Conservation (phyloP, 2,888 invertebrate genomes). For the Acanthococcus lagerstroemiae region DNA sequence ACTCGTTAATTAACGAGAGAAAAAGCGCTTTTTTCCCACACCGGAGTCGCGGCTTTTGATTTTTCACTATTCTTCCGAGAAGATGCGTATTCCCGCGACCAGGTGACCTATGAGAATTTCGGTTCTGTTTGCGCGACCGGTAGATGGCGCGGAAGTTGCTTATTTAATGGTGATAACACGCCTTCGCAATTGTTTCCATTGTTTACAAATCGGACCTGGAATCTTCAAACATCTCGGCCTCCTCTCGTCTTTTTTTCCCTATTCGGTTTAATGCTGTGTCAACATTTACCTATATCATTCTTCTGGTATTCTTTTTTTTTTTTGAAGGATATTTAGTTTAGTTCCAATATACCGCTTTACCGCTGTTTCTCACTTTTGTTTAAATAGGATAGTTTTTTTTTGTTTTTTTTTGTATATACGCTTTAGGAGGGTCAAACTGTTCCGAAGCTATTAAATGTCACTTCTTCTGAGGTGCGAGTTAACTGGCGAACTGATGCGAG, state of each 20-base stretch:
- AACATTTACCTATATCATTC: constrained; percentile 28
- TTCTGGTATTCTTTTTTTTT: constrained; percentile 6
- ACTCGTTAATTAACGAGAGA: not conserved
- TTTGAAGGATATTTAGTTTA: constrained; percentile 6
- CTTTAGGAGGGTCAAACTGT: constrained; percentile 14
- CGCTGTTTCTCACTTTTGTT: not conserved
- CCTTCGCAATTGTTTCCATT: constrained; percentile 20
- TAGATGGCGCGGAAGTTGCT: constrained; percentile 22
- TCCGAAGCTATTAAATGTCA: constrained; percentile 28
- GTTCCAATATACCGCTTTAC: not conserved
- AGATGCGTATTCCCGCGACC: not conserved
- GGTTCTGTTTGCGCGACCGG: not conserved
- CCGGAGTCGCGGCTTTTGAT: not conserved
- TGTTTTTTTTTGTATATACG: constrained; percentile 1
- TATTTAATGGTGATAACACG: constrained; percentile 19
- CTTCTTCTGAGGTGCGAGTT: too few relatives aligned
- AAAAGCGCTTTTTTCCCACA: not conserved
- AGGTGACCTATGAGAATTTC: not conserved
- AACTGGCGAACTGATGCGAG: too few relatives aligned
- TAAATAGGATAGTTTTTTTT: constrained; percentile 20
- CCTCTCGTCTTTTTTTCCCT: not conserved
- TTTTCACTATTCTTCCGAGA: not conserved
- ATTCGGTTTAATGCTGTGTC: constrained; percentile 18
- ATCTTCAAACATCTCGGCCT: not conserved
- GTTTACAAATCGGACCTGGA: constrained; percentile 9